phyloP scores from a whole-genome alignment of 2,888 invertebrate species.

The Adelphocoris suturalis region DNA sequence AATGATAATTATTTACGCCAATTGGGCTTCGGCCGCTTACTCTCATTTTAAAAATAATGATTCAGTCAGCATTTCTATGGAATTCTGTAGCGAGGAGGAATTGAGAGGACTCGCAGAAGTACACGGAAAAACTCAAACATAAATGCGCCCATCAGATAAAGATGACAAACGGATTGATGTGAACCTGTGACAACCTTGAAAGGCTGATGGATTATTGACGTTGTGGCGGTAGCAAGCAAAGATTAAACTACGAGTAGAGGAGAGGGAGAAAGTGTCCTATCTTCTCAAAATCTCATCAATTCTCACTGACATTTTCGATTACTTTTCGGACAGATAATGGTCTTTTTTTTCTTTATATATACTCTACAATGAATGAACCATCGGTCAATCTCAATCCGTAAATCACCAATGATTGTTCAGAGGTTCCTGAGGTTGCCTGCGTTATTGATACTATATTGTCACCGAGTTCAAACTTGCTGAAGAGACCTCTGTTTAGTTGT shows the following conservation, averaged over 20 bases:
- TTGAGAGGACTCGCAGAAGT: not conserved
- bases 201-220: not conserved
- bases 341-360: not conserved
- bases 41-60: no score
- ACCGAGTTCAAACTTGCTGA: no score
- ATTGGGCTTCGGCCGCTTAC: no score
- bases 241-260: not conserved
- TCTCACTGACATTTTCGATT: not conserved
- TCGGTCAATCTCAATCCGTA: not conserved
- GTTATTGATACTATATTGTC: no score
- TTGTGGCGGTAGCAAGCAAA: not conserved
- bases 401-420: no score
- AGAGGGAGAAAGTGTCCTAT: not conserved
- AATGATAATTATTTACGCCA: no score
- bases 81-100: no score
- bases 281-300: not conserved
- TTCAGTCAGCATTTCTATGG: no score
- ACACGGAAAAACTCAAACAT: not conserved
- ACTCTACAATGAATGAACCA: not conserved
- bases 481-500: no score
- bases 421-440: no score
- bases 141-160: not conserved
- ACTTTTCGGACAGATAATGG: not conserved
- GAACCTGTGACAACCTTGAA: not conserved
- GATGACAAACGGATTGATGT: conserved; percentile 1